Evolutionary conservation across 2,888 invertebrate genomes (phyloP), one percentile per base, ranked within the genome.

Genomic region (Amphipyra berbera): DNA sequence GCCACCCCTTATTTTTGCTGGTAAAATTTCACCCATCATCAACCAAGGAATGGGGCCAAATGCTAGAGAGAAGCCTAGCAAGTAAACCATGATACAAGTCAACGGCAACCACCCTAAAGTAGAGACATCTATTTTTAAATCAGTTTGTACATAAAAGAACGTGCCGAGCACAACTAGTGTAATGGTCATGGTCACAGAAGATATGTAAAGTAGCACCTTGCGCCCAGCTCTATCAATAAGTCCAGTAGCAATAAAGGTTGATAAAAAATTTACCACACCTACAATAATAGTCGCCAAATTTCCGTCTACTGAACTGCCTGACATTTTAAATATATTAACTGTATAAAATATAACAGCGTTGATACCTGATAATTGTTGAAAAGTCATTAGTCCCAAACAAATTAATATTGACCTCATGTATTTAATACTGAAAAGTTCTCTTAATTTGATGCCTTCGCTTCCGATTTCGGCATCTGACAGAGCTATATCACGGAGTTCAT

Each of bases 331-430:
- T 79, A 99, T 99, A 69, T 95, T 95, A 0, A 97, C 98, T 0
- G 98, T 98, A 87, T 99, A 99, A 93, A 99, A 99, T 88, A 99
- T 98, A 56, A 99, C 97, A 6, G 98, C 99, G 90, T 99, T 99
- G 77, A 99, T 99, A 21, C 99, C 99, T 66, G 97, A 98, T 83
- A 98, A 91, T 88, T 99, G 99, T 90, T 99, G 99, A 93, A 99
- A 98, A 70, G 98, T 97, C 99, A 99, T 99, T 52, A 99, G 95
- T 0, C 98, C 97, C 61, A 99, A 90, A 2, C 97, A 97, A 73
- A 99, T 98, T 15, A 97, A 90, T 60, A 99, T 94, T 0, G 99
- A 98, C 84, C 97, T 97, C 73, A 97, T 90, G 82, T 98, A 97
- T 75, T 96, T 96, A 42, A 96, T 96, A 59, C 95, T 95, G 65